A percentile compares a stretch with the other conserved stretches of the same genome.
phyloP scores from a whole-genome alignment of 1,140 invertebrate species.

The Papilio dardanus region DNA sequence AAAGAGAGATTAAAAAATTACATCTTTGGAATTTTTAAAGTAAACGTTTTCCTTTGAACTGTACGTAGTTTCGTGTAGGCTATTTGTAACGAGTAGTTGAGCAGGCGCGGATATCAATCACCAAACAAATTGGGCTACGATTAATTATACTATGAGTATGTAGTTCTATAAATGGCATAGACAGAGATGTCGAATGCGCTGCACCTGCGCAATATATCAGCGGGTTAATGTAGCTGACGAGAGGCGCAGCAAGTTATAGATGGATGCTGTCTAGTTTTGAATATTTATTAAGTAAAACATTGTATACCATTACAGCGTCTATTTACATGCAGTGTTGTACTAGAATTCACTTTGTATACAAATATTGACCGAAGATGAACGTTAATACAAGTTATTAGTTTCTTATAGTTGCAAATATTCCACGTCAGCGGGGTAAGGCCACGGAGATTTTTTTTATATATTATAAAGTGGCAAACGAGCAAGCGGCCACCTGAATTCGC shows the following conservation, averaged over 20 bases:
- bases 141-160: constrained; percentile 31
- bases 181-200: constrained; percentile 29
- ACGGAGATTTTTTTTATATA: too few relatives aligned
- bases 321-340: not conserved
- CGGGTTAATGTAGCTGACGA: constrained; percentile 31
- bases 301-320: not conserved
- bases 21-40: not conserved
- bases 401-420: too few relatives aligned
- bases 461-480: too few relatives aligned
- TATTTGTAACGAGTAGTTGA: constrained; percentile 10
- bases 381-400: too few relatives aligned
- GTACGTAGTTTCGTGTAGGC: not conserved
- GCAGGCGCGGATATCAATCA: constrained; percentile 14
- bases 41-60: not conserved
- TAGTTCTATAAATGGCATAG: constrained; percentile 29
- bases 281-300: constrained; percentile 23
- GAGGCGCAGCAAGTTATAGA: not conserved
- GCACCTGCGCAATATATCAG: constrained; percentile 33
- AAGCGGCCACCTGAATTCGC: too few relatives aligned
- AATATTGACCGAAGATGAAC: too few relatives aligned
- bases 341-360: not conserved
- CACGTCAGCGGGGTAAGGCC: too few relatives aligned
- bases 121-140: constrained; percentile 34
- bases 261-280: not conserved
- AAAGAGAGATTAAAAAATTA: not conserved